Base-by-base conservation (phyloP, 1,140 invertebrate species). In the Hermetia illucens region DNA sequence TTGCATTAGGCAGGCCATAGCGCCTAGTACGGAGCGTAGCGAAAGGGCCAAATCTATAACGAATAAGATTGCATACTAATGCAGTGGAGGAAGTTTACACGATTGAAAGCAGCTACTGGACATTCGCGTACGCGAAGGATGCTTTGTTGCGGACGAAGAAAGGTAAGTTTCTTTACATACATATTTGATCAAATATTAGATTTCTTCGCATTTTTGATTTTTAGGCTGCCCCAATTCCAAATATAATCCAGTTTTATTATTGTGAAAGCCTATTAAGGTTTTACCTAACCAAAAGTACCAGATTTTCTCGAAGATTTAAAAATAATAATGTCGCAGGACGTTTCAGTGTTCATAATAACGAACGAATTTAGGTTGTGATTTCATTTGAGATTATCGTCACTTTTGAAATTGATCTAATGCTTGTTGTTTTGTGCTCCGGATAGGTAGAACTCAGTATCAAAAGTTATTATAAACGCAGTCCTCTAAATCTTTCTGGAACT, bases 91-190 rank as follows among this genome's bases (percentile, higher is more conserved):
- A 77, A 74, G 70, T 69, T 77, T 62, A 70, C 74, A 65, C 72
- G 74, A 67, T 71, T 75, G 66, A 77, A 75, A 70, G 72, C 74
- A 72, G 62, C 65, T 62, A 57, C 58, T 44, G 74, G 73, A 70
- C 71, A 74, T 67, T 77, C 75, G 69, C 75, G 75, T 69, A 73
- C 74, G 70, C 72, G 74, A 72, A 76, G 70, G 72, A 83, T 83
- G 79, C 78, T 82, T 70, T 83, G 79, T 74, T 82, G 79, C 75
- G 79, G 79, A 70, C 75, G 79, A 67, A 79, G 79, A 72, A 82
- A 82, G 78, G 79, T 82, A 49, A 71, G 70, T 61, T 25, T 36
- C 4, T 3, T 38, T 29, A 8, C 22, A 27, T 20, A 27, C 15
- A 24, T 5, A 37, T 37, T 25, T 24, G 4, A 37, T 17, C 31